Evolutionary conservation across 2,113 vertebrate species (phyloP).

Genomic region (Eleginops maclovinus): DNA sequence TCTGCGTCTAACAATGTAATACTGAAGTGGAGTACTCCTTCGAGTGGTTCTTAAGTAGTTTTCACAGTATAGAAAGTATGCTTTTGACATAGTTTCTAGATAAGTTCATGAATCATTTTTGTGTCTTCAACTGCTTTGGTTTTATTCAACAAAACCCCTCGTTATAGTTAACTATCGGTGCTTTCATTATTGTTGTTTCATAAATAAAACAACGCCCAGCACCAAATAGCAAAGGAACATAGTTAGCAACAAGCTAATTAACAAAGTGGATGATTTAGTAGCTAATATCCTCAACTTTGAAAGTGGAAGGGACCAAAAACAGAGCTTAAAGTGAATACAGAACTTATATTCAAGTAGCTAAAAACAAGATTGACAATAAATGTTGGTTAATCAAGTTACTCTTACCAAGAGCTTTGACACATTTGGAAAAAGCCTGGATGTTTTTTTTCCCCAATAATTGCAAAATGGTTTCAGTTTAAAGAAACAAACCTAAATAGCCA

Average conservation of each 20-base stretch:
- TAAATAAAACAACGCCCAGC: neutral
- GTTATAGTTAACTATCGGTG: neutral
- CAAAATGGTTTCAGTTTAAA: neutral
- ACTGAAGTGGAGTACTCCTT: neutral
- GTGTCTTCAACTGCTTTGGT: neutral
- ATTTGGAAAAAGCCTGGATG: neutral
- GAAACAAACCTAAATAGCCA: neutral
- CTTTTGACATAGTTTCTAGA: neutral
- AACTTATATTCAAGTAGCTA: neutral
- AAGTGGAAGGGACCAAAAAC: neutral
- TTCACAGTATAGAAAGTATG: neutral
- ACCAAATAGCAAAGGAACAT: neutral
- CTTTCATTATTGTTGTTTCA: neutral
- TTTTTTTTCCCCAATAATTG: neutral
- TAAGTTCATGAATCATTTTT: neutral
- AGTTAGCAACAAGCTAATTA: neutral
- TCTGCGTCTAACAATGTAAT: neutral
- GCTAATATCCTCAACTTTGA: neutral
- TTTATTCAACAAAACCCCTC: neutral
- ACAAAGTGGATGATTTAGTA: no score
- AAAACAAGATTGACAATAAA: neutral
- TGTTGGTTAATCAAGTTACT: no score
- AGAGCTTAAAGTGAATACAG: neutral
- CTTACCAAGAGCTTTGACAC: no score
- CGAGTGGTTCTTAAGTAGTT: neutral